These are phyloP conservation scores for Leuciscus waleckii DNA, from an alignment of 2,797 vertebrate genomes.

Conservation along the genomic window DNA sequence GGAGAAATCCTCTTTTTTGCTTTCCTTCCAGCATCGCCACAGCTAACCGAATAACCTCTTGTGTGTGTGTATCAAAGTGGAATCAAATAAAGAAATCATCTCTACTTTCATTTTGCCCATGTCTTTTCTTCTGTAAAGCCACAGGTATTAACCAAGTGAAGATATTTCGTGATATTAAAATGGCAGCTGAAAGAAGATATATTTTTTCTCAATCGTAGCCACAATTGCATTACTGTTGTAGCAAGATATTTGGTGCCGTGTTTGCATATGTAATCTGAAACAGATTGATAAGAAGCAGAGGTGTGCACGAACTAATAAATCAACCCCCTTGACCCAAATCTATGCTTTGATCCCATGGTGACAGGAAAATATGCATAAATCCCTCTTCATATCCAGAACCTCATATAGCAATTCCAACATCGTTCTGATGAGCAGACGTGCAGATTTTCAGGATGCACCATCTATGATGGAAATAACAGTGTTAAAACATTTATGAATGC, in stretches of 20 bases:
- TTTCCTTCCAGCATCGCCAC: constrained; percentile 26
- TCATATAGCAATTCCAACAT: neutral
- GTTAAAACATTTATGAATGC: constrained; percentile 55
- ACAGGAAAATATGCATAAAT: constrained; percentile 5
- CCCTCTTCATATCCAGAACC: constrained; percentile 6
- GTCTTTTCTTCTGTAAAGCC: constrained; percentile 41
- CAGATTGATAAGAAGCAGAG: constrained; percentile 39
- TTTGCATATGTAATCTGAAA: constrained; percentile 49
- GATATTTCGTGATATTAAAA: constrained; percentile 36
- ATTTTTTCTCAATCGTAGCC: neutral
- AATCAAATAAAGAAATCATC: constrained; percentile 53
- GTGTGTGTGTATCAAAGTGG: constrained; percentile 39
- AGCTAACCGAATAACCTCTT: constrained; percentile 40
- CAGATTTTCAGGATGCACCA: constrained; percentile 15
- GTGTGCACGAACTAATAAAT: constrained; percentile 47
- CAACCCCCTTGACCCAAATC: constrained; percentile 48
- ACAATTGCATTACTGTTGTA: constrained; percentile 47
- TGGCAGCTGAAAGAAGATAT: constrained; percentile 20
- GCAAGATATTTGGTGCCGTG: constrained; percentile 13
- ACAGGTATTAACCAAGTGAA: constrained; percentile 22
- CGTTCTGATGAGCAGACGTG: neutral
- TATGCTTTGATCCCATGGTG: constrained; percentile 37
- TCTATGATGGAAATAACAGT: constrained; percentile 18
- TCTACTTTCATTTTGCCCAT: constrained; percentile 39
- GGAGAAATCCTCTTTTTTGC: constrained; percentile 24